Base-by-base conservation (phyloP, 2,113 vertebrate species). In the Rhea americana region DNA sequence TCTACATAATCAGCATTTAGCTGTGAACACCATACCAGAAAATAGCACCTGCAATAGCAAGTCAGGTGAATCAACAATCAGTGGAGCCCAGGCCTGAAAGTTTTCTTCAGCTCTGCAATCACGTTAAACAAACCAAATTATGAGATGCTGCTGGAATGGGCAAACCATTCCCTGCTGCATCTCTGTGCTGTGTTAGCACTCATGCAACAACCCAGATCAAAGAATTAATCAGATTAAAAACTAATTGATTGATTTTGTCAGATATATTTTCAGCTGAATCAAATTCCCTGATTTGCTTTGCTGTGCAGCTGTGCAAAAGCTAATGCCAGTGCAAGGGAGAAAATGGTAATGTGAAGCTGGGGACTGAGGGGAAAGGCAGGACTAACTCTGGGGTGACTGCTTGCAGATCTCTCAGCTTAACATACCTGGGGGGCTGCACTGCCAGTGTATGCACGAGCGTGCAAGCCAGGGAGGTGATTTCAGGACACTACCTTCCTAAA, bases 381-480 rank as follows among this genome's bases (percentile, higher is more conserved):
- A 50, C 41, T 30, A 76, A 74, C 35, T 13, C 78, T 55, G 74
- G 65, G 87, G 63, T 30, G 70, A 37, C 26, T 2, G 2, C 47
- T 77, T 2, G 0, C 32, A 25, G 53, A 21, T 55, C 56, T 50
- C 16, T n/a, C 1, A 1, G 19, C 68, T 80, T 37, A 43, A 56
- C 1, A 0, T 24, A 39, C 77, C 76, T 61, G 53, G 41, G 51
- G 70, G 17, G 48, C n/a, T 28, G 15, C 37, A 5, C 9, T 0
- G 0, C 48, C 58, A 35, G 26, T 13, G 51, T 1, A 4, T 45
- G 18, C 18, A 11, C 30, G 17, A 72, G 41, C 45, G 10, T 35
- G 10, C 25, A 25, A 71, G 41, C 78, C 80, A 71, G 72, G 78
- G 32, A 45, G 4, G 24, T 17, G 30, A 7, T 25, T 53, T 73